phyloP scores from a whole-genome alignment of 2,888 invertebrate genomes.

The Temnothorax ravouxi region DNA sequence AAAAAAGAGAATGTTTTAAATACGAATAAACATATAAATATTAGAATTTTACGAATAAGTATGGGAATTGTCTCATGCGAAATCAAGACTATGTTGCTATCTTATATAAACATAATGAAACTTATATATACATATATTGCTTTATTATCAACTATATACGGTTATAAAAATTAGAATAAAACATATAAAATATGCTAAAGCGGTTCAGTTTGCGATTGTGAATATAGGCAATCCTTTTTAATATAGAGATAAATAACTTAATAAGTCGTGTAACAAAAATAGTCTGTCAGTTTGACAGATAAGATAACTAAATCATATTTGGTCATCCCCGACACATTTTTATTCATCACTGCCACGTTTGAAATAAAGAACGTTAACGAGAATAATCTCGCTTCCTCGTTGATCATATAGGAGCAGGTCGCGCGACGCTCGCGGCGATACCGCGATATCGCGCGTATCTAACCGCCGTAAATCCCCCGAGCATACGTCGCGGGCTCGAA shows the following conservation, averaged over 20 bases:
- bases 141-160: not conserved
- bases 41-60: not conserved
- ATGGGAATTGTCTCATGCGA: not conserved
- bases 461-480: constrained; percentile 66
- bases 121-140: not conserved
- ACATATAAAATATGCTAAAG: not conserved
- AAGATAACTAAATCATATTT: not conserved
- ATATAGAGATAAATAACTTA: not conserved
- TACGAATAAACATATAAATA: not conserved
- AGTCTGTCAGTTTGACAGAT: not conserved
- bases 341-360: not conserved
- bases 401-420: constrained; percentile 20
- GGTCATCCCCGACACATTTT: not conserved
- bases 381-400: constrained; percentile 5
- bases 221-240: not conserved
- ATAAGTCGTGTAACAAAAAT: not conserved
- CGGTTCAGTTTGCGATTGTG: not conserved
- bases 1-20: no score
- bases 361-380: not conserved
- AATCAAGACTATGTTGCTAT: not conserved
- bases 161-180: constrained; percentile 1
- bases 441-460: constrained; percentile 27
- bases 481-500: constrained; percentile 33
- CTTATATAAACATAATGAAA: not conserved
- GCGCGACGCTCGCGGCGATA: constrained; percentile 7